phyloP scores from a whole-genome alignment of 1,140 invertebrate species.

The Magallana ariakensis region DNA sequence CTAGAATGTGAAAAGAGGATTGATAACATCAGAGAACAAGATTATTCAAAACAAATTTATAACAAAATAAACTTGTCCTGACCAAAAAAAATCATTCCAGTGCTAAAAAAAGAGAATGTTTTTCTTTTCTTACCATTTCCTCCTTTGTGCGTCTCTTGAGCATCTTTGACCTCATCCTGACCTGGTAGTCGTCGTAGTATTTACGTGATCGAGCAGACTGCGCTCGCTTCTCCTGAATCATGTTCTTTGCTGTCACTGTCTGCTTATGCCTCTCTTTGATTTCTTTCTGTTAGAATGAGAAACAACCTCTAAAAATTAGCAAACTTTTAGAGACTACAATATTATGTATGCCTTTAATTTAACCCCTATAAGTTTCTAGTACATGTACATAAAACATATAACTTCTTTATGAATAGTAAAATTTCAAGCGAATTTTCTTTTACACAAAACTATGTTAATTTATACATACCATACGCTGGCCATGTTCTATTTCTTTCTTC shows the following conservation, averaged over 20 bases:
- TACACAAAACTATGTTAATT: no score
- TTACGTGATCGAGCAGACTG: constrained; percentile 75
- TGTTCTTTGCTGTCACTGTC: constrained; percentile 70
- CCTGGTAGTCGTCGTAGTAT: constrained; percentile 79
- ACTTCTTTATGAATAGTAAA: no score
- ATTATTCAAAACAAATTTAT: not conserved
- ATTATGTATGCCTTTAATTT: no score
- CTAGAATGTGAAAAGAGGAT: constrained; percentile 57
- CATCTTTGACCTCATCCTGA: constrained; percentile 76
- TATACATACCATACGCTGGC: constrained; percentile 72
- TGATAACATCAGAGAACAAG: not conserved
- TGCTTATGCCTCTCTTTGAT: constrained; percentile 73
- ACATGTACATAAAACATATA: no score
- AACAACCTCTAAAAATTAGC: no score
- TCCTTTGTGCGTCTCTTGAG: constrained; percentile 77
- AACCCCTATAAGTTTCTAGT: no score
- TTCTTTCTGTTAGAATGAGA: constrained; percentile 68
- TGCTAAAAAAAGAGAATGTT: no score
- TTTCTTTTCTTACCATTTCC: constrained; percentile 72
- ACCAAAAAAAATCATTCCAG: not conserved
- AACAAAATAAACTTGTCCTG: not conserved
- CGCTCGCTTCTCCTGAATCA: constrained; percentile 75
- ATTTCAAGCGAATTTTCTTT: no score
- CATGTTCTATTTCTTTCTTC: constrained; percentile 77
- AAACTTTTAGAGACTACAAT: no score